Evolutionary conservation across 2,888 invertebrate genomes (phyloP).

Genomic region (Cheilosia pagana): DNA sequence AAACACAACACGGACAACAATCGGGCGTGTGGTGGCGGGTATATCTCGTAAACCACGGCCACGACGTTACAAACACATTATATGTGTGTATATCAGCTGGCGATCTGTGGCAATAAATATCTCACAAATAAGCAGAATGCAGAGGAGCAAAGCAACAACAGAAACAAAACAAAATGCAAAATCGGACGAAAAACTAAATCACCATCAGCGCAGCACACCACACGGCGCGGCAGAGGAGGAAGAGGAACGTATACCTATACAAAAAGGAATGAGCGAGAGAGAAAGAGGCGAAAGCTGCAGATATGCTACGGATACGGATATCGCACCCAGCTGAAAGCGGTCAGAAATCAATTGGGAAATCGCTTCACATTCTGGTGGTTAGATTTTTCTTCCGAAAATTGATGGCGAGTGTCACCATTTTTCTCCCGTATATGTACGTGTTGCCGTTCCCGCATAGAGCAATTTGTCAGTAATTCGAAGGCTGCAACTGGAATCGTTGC

Average conservation of each 20-base stretch:
- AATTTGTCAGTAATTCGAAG: conserved; percentile 40
- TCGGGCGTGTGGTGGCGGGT: conserved; percentile 54
- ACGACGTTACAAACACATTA: conserved; percentile 78
- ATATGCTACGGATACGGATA: conserved; percentile 46
- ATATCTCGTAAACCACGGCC: conserved; percentile 75
- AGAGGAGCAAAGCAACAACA: conserved; percentile 79
- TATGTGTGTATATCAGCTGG: conserved; percentile 83
- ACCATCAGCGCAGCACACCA: conserved; percentile 19
- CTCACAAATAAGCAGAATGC: conserved; percentile 84
- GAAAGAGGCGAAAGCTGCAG: conserved; percentile 28
- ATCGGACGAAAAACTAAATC: conserved; percentile 64
- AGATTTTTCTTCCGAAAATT: conserved; percentile 38
- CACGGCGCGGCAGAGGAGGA: neutral
- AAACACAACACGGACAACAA: conserved; percentile 48
- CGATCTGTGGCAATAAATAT: conserved; percentile 84
- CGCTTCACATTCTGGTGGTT: conserved; percentile 61
- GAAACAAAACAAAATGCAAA: conserved; percentile 52
- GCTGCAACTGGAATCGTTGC: conserved; percentile 21
- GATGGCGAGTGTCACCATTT: conserved; percentile 61
- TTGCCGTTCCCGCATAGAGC: conserved; percentile 24
- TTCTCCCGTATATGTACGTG: conserved; percentile 3
- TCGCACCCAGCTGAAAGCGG: conserved; percentile 55
- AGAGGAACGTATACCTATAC: conserved; percentile 50
- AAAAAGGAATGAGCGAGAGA: conserved; percentile 12
- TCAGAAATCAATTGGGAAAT: conserved; percentile 71